Percentiles rank a stretch among this genome's conserved stretches.
phyloP scores from a whole-genome alignment of 2,888 invertebrate species.

The Pyrgus malvae region DNA sequence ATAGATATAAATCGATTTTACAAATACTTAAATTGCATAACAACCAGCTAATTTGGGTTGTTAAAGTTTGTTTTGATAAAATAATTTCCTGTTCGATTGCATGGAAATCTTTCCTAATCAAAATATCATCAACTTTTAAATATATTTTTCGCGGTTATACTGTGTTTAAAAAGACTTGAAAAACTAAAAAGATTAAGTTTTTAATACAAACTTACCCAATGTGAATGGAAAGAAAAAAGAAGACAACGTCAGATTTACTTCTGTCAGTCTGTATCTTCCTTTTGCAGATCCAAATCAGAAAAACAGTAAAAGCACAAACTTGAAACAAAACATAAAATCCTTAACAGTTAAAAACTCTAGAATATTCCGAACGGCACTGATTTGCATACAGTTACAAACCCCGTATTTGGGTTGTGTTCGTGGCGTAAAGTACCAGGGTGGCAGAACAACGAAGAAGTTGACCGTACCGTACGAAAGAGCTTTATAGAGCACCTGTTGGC shows the following conservation, averaged over 20 bases:
- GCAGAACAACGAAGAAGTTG: slow-evolving; percentile 50
- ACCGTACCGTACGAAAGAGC: slow-evolving; percentile 30
- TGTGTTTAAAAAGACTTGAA: too few species aligned
- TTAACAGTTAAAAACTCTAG: background rate
- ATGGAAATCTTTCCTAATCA: too few species aligned
- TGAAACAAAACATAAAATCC: background rate
- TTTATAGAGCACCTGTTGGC: slow-evolving; percentile 67
- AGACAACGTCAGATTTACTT: too few species aligned
- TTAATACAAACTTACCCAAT: too few species aligned
- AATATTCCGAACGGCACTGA: slow-evolving; percentile 23
- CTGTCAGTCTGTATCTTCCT: too few species aligned
- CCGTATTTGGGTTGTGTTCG: slow-evolving; percentile 33
- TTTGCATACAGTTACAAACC: slow-evolving; percentile 43
- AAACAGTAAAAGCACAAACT: slow-evolving; percentile 11
- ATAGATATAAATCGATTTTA: slow-evolving; percentile 30
- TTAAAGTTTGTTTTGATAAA: too few species aligned
- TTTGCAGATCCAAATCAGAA: background rate
- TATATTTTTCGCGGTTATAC: too few species aligned
- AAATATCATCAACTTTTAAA: too few species aligned
- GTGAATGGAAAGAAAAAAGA: background rate
- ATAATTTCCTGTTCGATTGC: too few species aligned
- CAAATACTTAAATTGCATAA: too few species aligned
- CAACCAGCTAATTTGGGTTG: too few species aligned
- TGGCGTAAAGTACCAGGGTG: slow-evolving; percentile 45
- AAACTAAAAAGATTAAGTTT: too few species aligned